These are phyloP conservation scores for Asarcornis scutulata DNA, from an alignment of 2,113 vertebrate genomes.

Conservation along the genomic window DNA sequence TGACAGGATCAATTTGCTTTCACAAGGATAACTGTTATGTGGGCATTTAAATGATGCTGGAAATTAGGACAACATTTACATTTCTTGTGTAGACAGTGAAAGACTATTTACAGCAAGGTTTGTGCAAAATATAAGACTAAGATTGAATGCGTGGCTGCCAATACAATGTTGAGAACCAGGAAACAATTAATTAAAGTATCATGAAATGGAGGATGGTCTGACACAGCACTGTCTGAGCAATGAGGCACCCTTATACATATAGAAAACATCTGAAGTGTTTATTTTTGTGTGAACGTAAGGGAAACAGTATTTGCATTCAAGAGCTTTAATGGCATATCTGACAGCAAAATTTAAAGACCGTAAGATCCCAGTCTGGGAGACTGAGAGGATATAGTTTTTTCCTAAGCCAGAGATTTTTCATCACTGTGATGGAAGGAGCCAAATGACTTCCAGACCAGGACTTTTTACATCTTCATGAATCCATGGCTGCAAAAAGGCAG, in stretches of 20 bases:
- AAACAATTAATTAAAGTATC: not conserved
- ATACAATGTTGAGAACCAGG: not conserved
- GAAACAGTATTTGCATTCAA: not conserved
- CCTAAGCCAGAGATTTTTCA: not conserved
- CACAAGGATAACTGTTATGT: not conserved
- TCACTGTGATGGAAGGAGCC: not conserved
- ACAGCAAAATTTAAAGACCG: not conserved
- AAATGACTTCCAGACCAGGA: not conserved
- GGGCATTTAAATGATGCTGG: slow-evolving; percentile 41
- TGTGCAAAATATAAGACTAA: slow-evolving; percentile 2
- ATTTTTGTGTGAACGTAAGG: not conserved
- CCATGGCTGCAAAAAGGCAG: not conserved
- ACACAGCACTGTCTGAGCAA: not conserved
- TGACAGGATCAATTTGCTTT: slow-evolving; percentile 49
- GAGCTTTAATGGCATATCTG: not conserved
- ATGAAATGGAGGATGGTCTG: not conserved
- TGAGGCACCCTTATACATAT: not conserved
- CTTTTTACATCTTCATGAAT: not conserved
- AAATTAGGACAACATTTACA: slow-evolving; percentile 20
- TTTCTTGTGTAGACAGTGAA: not conserved
- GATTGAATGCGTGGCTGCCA: not conserved
- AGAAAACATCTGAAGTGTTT: not conserved
- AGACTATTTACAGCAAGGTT: not conserved
- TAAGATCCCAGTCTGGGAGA: not conserved
- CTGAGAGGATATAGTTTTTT: not conserved